Base-by-base conservation (phyloP, 2,797 vertebrate genomes). In the Eleutherodactylus coqui region DNA sequence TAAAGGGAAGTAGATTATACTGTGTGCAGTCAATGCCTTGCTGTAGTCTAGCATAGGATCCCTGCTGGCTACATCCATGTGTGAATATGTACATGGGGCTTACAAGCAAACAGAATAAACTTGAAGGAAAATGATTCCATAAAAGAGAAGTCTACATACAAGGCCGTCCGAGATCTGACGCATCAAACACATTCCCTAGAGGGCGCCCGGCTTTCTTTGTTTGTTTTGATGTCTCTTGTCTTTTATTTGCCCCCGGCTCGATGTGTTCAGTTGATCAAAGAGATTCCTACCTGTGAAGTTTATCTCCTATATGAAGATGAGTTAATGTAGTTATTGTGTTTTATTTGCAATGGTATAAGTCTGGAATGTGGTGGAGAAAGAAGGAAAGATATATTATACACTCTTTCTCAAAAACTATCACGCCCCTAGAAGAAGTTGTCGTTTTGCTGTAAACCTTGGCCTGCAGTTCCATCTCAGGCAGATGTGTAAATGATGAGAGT, bases 91-190 rank as follows among this genome's bases (percentile, higher is more conserved):
- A 27, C 76, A 60, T 10, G 53, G 76, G 53, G 24, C 10, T 13
- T 14, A 60, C 76, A 34, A 24, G 36, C 32, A 55, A 77, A 77
- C 75, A 77, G 29, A 19, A 53, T 49, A 60, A 78, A 32, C 11
- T 58, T 24, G 34, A 58, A 14, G 10, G 34, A 53, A 41, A 27
- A 60, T 5, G 7, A 6, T 41, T 24, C 36, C 76, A 41, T 79
- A 2, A 16, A 24, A 55, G 53, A 58, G 36, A 58, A 1, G 53
- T 60, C 21, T 75, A 3, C 19, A 27, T 27, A 75, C 27, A 5
- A 16, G n/a, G 13, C 72, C 10, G 4, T 11, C 41, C 6, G n/a
- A 62, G 77, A 79, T 79, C 77, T 79, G 10, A n/a, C 24, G 49
- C 6, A 79, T 79, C 36, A 79, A 45, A 64, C 4, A 1, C n/a